Evolutionary conservation across 2,888 invertebrate species (phyloP).

Genomic region (Cheiracanthium punctorium): DNA sequence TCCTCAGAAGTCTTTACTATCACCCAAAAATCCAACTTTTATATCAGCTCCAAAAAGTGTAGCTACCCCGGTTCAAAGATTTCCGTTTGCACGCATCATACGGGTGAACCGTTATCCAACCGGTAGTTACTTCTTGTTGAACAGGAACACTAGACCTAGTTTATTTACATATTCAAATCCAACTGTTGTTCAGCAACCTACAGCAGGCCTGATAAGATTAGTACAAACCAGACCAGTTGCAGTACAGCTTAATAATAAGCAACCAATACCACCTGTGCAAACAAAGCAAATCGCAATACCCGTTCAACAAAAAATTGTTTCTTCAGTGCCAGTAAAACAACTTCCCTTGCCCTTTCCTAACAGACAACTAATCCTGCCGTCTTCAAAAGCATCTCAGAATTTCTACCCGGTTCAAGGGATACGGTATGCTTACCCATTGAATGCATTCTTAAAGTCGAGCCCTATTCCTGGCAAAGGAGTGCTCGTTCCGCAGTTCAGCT

Average conservation of each 20-base stretch:
- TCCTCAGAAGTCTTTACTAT: not conserved
- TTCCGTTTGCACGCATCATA: slow-evolving; percentile 35
- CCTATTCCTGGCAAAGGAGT: slow-evolving; percentile 7
- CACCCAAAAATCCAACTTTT: not conserved
- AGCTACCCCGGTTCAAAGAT: not conserved
- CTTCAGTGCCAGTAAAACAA: slow-evolving; percentile 11
- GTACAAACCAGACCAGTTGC: slow-evolving; percentile 19
- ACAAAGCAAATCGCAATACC: not conserved
- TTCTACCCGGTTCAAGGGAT: slow-evolving; percentile 28
- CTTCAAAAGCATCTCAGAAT: not conserved
- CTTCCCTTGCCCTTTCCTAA: not conserved
- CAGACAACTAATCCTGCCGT: slow-evolving; percentile 14
- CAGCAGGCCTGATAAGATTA: slow-evolving; percentile 18
- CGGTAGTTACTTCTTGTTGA: slow-evolving; percentile 48
- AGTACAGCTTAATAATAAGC: not conserved
- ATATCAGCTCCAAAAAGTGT: slow-evolving; percentile 1
- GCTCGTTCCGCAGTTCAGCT: not conserved
- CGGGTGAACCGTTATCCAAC: slow-evolving; percentile 41
- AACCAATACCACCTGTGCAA: not conserved
- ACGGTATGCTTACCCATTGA: slow-evolving; percentile 33
- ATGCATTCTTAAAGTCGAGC: slow-evolving; percentile 16
- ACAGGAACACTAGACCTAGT: slow-evolving; percentile 22
- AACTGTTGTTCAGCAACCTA: slow-evolving; percentile 26
- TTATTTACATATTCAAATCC: slow-evolving; percentile 24
- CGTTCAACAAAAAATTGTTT: not conserved